Conservation (phyloP, 2,113 vertebrate species). For the Chinchilla lanigera region DNA sequence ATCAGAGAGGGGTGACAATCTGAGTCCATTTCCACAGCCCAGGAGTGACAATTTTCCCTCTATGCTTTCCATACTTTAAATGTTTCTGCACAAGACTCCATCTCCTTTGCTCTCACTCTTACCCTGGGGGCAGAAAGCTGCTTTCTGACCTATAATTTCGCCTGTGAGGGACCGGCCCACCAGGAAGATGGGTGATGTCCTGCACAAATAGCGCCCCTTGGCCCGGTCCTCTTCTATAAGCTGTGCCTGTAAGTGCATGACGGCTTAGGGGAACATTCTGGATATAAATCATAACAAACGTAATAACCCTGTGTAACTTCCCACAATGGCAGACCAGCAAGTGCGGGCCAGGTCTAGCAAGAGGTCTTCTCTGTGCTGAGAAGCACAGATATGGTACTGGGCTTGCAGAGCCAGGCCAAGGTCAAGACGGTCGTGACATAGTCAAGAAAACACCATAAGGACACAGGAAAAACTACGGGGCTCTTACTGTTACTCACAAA, state of each 20-base stretch:
- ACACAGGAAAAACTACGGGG: background rate
- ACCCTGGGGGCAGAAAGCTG: background rate
- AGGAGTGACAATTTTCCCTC: background rate
- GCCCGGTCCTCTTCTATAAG: background rate
- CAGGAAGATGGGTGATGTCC: background rate
- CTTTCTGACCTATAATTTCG: background rate
- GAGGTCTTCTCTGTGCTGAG: accelerated
- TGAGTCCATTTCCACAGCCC: background rate
- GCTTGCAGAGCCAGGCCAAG: background rate
- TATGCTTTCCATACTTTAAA: background rate
- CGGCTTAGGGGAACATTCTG: background rate
- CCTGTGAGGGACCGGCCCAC: background rate
- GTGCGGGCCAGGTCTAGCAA: background rate
- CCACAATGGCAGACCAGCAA: background rate
- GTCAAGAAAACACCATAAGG: background rate
- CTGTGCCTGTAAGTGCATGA: background rate
- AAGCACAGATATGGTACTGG: accelerated
- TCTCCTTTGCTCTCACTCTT: background rate
- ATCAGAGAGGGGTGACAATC: background rate
- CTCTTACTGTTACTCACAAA: background rate
- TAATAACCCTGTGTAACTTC: background rate
- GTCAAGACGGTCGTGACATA: background rate
- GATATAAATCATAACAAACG: background rate
- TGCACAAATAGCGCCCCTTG: background rate
- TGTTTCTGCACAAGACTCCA: background rate